phyloP scores from a whole-genome alignment of 2,797 vertebrate species.

The Dermochelys coriacea region DNA sequence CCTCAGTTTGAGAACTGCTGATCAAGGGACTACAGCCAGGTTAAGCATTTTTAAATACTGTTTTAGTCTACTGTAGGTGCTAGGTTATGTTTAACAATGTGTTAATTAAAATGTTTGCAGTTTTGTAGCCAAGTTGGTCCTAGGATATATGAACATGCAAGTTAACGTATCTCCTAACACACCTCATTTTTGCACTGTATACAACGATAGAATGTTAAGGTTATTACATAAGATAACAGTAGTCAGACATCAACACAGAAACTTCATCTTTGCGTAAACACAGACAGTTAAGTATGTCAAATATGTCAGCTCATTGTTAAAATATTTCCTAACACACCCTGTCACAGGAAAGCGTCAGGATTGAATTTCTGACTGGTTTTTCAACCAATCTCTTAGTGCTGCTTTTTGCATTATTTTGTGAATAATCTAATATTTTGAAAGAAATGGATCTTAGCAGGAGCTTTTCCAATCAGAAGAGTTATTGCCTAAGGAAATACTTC shows the following conservation, averaged over 20 bases:
- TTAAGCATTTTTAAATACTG: background rate
- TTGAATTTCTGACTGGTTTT: fast-evolving
- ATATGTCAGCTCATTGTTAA: background rate
- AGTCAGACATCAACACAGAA: background rate
- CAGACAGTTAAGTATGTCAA: background rate
- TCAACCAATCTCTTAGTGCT: fast-evolving
- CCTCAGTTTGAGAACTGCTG: too few species aligned
- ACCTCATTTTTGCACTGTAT: background rate
- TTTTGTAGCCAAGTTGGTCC: background rate
- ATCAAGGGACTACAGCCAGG: background rate
- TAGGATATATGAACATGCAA: background rate
- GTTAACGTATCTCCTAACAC: background rate
- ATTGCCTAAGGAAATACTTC: fast-evolving
- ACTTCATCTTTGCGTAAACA: background rate
- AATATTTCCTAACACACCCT: background rate
- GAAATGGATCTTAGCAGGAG: background rate
- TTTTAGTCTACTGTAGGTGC: background rate
- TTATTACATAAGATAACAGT: background rate
- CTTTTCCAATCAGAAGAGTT: background rate
- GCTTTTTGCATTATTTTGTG: background rate
- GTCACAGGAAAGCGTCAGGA: fast-evolving
- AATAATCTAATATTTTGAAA: background rate
- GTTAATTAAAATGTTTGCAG: background rate
- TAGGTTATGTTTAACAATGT: background rate
- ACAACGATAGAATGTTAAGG: background rate